Evolutionary conservation across 2,113 vertebrate species (phyloP).

Genomic region (Cacatua alba): DNA sequence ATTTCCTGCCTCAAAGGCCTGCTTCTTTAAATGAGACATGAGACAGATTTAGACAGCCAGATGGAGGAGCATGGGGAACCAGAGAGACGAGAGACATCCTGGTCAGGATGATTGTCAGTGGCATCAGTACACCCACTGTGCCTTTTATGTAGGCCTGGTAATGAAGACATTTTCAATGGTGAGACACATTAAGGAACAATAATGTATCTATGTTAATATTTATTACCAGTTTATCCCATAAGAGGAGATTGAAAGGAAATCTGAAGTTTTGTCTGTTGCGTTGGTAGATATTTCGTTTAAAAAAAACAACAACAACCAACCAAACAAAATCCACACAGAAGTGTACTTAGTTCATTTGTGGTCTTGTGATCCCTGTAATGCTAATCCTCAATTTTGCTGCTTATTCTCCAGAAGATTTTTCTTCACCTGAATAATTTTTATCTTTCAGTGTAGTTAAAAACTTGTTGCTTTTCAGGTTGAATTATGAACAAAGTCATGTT

Average conservation of each 20-base stretch:
- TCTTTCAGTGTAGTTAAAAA: background rate
- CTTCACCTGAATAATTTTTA: background rate
- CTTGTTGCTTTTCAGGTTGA: background rate
- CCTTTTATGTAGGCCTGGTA: background rate
- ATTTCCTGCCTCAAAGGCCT: background rate
- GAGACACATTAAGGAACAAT: background rate
- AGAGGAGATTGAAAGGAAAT: background rate
- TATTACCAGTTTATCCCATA: background rate
- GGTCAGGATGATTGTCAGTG: background rate
- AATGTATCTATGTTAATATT: background rate
- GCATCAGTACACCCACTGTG: background rate
- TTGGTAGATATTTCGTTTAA: background rate
- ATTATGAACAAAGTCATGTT: background rate
- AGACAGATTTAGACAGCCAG: slow-evolving; percentile 1
- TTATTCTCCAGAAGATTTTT: background rate
- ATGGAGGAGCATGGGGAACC: background rate
- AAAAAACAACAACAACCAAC: background rate
- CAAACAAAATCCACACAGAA: background rate
- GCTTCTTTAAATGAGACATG: background rate
- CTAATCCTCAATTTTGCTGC: background rate
- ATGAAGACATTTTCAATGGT: background rate
- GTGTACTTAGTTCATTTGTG: background rate
- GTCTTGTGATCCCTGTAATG: background rate
- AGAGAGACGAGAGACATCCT: background rate
- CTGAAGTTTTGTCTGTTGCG: rapidly evolving